Percentiles rank a stretch among this genome's conserved stretches.
phyloP scores from a whole-genome alignment of 2,888 invertebrate genomes.

The Arrhopalites spinosus region DNA sequence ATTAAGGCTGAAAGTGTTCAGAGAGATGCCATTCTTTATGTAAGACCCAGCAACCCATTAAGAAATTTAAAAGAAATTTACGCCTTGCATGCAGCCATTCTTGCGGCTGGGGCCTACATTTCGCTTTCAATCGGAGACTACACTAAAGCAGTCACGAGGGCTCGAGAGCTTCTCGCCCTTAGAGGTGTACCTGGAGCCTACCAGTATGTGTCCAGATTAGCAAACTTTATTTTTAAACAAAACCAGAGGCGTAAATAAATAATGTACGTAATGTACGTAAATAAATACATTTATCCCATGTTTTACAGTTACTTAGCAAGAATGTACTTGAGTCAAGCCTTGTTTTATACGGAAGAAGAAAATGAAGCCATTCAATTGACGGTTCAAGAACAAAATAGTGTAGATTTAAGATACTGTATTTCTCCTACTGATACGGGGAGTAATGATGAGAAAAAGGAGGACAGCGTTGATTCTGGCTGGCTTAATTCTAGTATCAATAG shows the following conservation, averaged over 20 bases:
- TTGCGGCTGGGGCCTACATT: slow-evolving; percentile 83
- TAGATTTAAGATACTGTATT: slow-evolving; percentile 34
- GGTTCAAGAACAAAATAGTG: slow-evolving; percentile 18
- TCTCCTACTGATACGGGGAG: slow-evolving; percentile 32
- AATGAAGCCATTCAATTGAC: slow-evolving; percentile 33
- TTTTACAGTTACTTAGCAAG: slow-evolving; percentile 43
- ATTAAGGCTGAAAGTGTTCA: slow-evolving; percentile 65
- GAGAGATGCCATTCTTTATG: slow-evolving; percentile 56
- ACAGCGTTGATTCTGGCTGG: slow-evolving; percentile 26
- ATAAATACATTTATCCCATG: slow-evolving; percentile 7
- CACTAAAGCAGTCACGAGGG: slow-evolving; percentile 75
- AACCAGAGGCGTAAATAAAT: slow-evolving; percentile 36
- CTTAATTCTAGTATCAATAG: slow-evolving; percentile 1
- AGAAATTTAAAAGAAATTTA: slow-evolving; percentile 52
- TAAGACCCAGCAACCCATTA: slow-evolving; percentile 48
- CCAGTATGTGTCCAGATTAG: slow-evolving; percentile 47
- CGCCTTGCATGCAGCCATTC: slow-evolving; percentile 65
- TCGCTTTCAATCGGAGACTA: slow-evolving; percentile 83
- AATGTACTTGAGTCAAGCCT: slow-evolving; percentile 48
- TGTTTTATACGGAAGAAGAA: slow-evolving; percentile 39
- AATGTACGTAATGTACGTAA: neutral
- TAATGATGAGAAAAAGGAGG: slow-evolving; percentile 45
- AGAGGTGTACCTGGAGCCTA: slow-evolving; percentile 64
- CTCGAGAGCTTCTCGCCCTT: slow-evolving; percentile 73
- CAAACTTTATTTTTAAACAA: neutral